Evolutionary conservation across 1,140 invertebrate species (phyloP), one percentile per base, ranked within the genome.

Genomic region (Formica selysi): DNA sequence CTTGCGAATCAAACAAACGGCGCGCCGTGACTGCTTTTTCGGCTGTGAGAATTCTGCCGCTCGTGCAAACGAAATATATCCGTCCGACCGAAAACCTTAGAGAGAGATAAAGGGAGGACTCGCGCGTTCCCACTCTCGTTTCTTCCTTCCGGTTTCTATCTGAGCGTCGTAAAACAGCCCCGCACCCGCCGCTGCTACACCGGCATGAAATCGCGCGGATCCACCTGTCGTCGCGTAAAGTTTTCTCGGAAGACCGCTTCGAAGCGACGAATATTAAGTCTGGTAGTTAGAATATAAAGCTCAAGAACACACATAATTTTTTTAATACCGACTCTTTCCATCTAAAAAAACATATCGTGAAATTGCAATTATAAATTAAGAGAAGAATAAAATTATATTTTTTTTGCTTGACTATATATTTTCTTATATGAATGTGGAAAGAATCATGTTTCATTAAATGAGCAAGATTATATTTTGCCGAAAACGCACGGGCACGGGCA

Each of bases 1-100:
- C 86, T 85, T 89, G 86, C 86, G 32, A 59, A 59, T 76, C 64
- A 89, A 89, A 89, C 73, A 89, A 64, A 78, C 79, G 41, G n/a
- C 19, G 22, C 76, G 48, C 38, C 44, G 10, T 36, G 70, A 41
- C 62, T 74, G 67, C 70, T 70, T 87, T 78, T 64, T 59, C 59
- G 79, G 22, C 87, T 85, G 86, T 85, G 86, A 87, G 80, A 88
- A 87, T 29, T 89, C 51, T 10, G 44, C 68, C 57, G 73, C 48
- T 44, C 65, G 38, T 78, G 76, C 86, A 87, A 88, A 88, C 87
- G 59, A 44, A 70, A 87, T 59, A 83, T 36, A 67, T 29, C 84
- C 67, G 19, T 67, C 51, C 48, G 57, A 19, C 38, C 41, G 38
- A 32, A 48, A 41, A 41, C 80, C 32, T 73, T 29, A 44, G 11